Evolutionary conservation across 2,797 vertebrate genomes (phyloP).

Genomic region (Falco peregrinus): DNA sequence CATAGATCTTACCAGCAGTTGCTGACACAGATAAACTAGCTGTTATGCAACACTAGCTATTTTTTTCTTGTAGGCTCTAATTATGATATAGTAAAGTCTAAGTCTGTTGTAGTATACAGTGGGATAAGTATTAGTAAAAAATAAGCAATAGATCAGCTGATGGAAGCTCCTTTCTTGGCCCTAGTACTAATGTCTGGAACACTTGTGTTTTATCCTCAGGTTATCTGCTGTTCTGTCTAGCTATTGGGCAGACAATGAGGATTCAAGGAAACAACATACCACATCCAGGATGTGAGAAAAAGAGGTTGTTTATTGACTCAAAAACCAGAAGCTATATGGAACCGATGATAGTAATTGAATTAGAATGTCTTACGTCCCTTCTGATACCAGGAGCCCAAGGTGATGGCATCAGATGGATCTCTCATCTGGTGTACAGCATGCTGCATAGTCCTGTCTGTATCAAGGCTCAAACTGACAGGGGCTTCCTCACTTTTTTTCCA

Average conservation of each 20-base stretch:
- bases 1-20: neutral
- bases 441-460: neutral
- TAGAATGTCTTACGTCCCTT: neutral
- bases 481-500: neutral
- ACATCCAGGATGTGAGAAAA: neutral
- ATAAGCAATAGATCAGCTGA: neutral
- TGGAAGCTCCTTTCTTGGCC: neutral
- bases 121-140: neutral
- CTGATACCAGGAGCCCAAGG: neutral
- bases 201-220: neutral
- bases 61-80: neutral
- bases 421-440: neutral
- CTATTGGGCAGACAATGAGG: neutral
- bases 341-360: neutral
- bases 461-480: neutral
- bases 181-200: neutral
- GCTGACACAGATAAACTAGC: neutral
- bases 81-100: neutral
- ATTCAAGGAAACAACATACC: neutral
- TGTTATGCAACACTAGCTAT: neutral
- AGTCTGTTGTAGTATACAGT: neutral
- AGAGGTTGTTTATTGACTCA: neutral
- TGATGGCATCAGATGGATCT: neutral
- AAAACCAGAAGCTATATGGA: neutral
- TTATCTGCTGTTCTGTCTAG: neutral